These are phyloP conservation scores for Catajapyx aquilonaris DNA, from an alignment of 1,140 invertebrate species.

Conservation along the genomic window DNA sequence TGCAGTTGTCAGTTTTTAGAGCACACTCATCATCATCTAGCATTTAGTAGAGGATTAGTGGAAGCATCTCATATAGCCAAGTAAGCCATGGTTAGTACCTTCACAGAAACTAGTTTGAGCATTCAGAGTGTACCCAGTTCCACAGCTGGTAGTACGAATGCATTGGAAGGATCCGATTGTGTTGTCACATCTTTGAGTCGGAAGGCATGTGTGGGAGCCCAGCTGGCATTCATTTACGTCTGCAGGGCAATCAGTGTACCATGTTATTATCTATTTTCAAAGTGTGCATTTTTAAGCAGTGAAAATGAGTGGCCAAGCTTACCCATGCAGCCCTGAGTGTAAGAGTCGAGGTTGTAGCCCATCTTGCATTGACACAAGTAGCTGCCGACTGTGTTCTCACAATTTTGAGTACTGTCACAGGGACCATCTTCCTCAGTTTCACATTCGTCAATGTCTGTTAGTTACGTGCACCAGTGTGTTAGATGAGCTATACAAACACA, in stretches of 20 bases:
- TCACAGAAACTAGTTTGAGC: constrained; percentile 65
- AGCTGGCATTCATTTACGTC: constrained; percentile 43
- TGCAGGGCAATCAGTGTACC: constrained; percentile 12
- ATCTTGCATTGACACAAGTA: constrained; percentile 26
- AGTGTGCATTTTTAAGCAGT: neutral
- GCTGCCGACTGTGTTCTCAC: constrained; percentile 28
- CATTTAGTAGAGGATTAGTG: constrained; percentile 8
- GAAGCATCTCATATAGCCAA: neutral
- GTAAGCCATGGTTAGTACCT: constrained; percentile 29
- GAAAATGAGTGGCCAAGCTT: constrained; percentile 4
- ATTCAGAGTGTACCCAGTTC: constrained; percentile 90
- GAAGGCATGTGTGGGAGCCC: constrained; percentile 29
- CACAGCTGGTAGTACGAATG: constrained; percentile 63
- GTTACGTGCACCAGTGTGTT: too few relatives aligned
- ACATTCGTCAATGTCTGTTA: constrained; percentile 10
- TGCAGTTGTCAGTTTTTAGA: constrained; percentile 59
- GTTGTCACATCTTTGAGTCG: constrained; percentile 68
- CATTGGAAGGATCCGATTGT: constrained; percentile 70
- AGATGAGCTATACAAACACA: too few relatives aligned
- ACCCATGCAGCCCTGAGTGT: constrained; percentile 31
- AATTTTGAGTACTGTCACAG: constrained; percentile 24
- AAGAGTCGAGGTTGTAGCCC: constrained; percentile 28
- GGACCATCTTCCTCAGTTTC: neutral
- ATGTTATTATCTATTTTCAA: constrained; percentile 2
- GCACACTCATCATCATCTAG: constrained; percentile 83